These are phyloP conservation scores for Lanistes nyassanus DNA, from an alignment of 1,140 invertebrate genomes.

Conservation along the genomic window DNA sequence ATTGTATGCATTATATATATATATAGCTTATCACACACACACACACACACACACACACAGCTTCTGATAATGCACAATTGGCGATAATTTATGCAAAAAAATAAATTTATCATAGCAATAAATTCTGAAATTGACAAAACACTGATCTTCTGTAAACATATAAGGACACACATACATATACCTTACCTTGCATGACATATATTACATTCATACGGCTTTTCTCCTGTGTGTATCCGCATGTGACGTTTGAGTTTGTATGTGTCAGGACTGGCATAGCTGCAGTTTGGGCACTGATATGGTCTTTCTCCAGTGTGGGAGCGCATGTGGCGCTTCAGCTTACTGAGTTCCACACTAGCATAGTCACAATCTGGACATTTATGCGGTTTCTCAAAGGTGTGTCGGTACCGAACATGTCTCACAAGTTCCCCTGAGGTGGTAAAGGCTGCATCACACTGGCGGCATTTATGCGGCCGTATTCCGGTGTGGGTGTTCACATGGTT, in stretches of 20 bases:
- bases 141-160: too few species aligned
- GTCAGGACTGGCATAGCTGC: conserved; percentile 95
- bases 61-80: too few species aligned
- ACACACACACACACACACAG: too few species aligned
- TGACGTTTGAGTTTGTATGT: conserved; percentile 96
- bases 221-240: conserved; percentile 91
- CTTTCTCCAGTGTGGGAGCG: conserved; percentile 87
- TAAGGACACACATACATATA: conserved; percentile 17
- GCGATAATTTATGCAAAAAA: too few species aligned
- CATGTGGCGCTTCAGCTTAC: conserved; percentile 92
- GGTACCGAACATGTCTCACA: conserved; percentile 86
- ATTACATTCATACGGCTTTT: conserved; percentile 92
- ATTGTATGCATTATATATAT: too few species aligned
- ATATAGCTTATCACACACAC: too few species aligned
- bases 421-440: conserved; percentile 97
- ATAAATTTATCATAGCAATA: background rate
- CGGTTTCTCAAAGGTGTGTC: conserved; percentile 93
- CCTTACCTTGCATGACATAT: conserved; percentile 73
- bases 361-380: conserved; percentile 95
- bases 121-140: background rate
- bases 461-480: conserved; percentile 89
- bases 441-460: conserved; percentile 88
- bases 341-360: conserved; percentile 93
- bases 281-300: conserved; percentile 83
- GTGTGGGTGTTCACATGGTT: conserved; percentile 98